Base-by-base conservation (phyloP, 2,113 vertebrate genomes). In the Phycodurus eques region DNA sequence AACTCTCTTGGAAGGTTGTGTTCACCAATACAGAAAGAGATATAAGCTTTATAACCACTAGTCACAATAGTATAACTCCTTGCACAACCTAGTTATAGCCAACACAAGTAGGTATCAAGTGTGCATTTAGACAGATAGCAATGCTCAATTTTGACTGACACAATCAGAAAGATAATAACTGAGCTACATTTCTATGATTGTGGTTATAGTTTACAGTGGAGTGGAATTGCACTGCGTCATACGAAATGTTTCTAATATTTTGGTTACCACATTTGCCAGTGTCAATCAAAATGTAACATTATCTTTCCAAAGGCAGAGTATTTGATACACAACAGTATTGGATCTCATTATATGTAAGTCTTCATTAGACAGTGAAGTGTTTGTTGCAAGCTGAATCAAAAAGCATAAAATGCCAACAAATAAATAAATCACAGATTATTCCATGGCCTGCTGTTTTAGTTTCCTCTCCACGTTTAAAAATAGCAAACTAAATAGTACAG, bases 401-500 rank as follows among this genome's bases (percentile, higher is more conserved):
- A 39, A 17, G 19, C 17, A 33, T 59, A 75, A 8, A 4, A 49
- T 60, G 44, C 27, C 13, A 59, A 27, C 27, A 73, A 22, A 70
- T 76, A 27, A 27, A 61, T 75, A 47, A 68, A 75, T 71, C 61
- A 66, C 76, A 42, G 68, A 5, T 70, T n/a, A 51, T 68, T 69
- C 64, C n/a, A 49, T 68, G 0, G 2, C 35, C 9, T 65, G 49
- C 44, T 57, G 43, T 67, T 76, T 53, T 59, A 19, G 61, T 62
- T 76, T n/a, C 9, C 22, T 68, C 35, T 64, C 44, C 14, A 47
- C 60, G 51, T 66, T 74, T 79, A 68, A 79, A 88, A 82, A 81
- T 80, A 80, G 27, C 74, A 72, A 76, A 67, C 56, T 42, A 19
- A 47, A 76, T 72, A 72, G 85, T 71, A 78, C 5, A 75, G 69